These are phyloP conservation scores for Pipistrellus pygmaeus DNA, from an alignment of 2,797 vertebrate species.

Conservation along the genomic window DNA sequence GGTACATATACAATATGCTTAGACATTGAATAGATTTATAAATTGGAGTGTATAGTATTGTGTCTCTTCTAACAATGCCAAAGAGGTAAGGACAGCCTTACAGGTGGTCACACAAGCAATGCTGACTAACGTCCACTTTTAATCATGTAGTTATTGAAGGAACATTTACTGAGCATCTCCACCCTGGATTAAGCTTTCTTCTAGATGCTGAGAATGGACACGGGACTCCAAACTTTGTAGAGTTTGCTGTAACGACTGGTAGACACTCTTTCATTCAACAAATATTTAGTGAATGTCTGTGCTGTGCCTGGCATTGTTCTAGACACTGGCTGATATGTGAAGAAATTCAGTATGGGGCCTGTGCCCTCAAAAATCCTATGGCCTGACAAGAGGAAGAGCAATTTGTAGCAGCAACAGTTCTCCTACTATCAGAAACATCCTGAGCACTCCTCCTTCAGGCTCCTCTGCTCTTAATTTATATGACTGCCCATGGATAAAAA, in stretches of 20 bases:
- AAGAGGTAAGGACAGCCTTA: not conserved
- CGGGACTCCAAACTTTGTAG: not conserved
- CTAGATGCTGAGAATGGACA: not conserved
- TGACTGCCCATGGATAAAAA: not conserved
- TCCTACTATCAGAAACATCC: no score
- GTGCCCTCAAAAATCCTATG: not conserved
- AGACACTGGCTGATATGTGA: not conserved
- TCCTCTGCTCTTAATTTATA: not conserved
- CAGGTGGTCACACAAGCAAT: fast-evolving
- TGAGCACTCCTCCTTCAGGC: fast-evolving
- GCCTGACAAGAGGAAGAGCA: not conserved
- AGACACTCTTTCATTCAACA: not conserved
- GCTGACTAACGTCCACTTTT: not conserved
- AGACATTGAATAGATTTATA: no score
- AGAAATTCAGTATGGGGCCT: not conserved
- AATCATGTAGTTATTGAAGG: not conserved
- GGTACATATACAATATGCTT: not conserved
- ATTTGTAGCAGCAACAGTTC: not conserved
- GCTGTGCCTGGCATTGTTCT: not conserved
- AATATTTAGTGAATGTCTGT: not conserved
- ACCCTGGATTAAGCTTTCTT: fast-evolving
- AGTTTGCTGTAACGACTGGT: not conserved
- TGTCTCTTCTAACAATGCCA: not conserved
- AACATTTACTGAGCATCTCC: not conserved
- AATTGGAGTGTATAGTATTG: no score